Base-by-base conservation (phyloP, 2,797 vertebrate species). In the Melanotaenia maccullochi region DNA sequence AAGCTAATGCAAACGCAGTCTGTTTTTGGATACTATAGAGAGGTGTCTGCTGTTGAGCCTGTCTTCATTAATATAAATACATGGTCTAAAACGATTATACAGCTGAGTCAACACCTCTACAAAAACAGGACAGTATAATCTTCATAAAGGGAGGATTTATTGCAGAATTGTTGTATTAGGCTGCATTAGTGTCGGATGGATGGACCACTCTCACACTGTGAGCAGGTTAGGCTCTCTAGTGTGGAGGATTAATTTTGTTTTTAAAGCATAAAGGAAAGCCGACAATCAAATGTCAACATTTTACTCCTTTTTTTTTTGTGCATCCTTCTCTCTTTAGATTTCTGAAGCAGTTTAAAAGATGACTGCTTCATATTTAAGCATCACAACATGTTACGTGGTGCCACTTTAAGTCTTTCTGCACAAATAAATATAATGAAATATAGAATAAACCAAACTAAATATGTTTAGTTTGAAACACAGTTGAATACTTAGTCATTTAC, bases 201-300 rank as follows among this genome's bases (percentile, higher is more conserved):
- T 11, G 12, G 11, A 38, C 49, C 44, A 5, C 8, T 49, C n/a
- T 25, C n/a, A 33, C 16, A 18, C 4, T 42, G 56, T 33, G n/a
- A 16, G 30, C 57, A 52, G 35, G 51, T 42, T 8, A 44, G 6
- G 9, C 28, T 68, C 11, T 65, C 56, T 65, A 16, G 38, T 70
- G 56, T 2, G 38, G 20, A 36, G 52, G 47, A 55, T 66, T 78
- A 2, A 33, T 68, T 74, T 65, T 35, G 24, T 54, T 65, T 79
- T 79, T 55, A 40, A 25, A 61, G 32, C 9, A 52, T 1, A 22
- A 73, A 54, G 36, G 74, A 75, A 63, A 57, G 62, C 62, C 66
- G 90, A 90, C 90, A 90, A 90, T 92, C 88, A 89, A 75, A 77
- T 51, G 42, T 77, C 33, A 66, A 69, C 61, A 62, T 72, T 59